phyloP scores from a whole-genome alignment of 1,140 invertebrate genomes.

The Pseudomyrmex gracilis region DNA sequence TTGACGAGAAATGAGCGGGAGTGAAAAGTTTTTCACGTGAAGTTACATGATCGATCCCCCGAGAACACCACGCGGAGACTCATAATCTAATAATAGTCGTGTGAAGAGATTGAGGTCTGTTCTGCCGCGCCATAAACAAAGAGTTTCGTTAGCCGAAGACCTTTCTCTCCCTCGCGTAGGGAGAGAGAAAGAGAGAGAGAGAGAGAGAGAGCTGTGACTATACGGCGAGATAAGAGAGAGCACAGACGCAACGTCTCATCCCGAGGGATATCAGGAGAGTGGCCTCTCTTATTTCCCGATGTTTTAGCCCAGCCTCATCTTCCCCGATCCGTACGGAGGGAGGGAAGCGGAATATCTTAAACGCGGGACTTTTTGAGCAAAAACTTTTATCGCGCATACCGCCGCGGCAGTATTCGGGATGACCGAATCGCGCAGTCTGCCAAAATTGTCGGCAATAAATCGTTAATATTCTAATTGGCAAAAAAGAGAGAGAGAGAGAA shows the following conservation, averaged over 20 bases:
- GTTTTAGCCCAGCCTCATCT: constrained; percentile 77
- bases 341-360: constrained; percentile 83
- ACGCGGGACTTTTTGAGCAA: constrained; percentile 80
- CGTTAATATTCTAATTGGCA: constrained; percentile 77
- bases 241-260: constrained; percentile 76
- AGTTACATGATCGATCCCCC: too few relatives aligned
- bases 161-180: constrained; percentile 1
- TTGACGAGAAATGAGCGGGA: background rate
- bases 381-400: constrained; percentile 75
- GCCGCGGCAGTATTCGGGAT: constrained; percentile 41
- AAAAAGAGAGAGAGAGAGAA: constrained; percentile 59
- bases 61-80: background rate
- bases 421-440: constrained; percentile 54
- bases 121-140: constrained; percentile 36
- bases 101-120: background rate
- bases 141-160: constrained; percentile 46
- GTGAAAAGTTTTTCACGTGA: background rate
- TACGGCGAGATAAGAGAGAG: constrained; percentile 79
- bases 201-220: constrained; percentile 56
- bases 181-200: too few relatives aligned
- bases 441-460: constrained; percentile 68
- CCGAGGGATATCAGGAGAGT: constrained; percentile 82
- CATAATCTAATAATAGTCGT: constrained; percentile 26
- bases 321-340: background rate
- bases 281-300: constrained; percentile 72